A percentile compares a stretch with the other conserved stretches of the same genome.
These are phyloP conservation scores for Dynastes maya DNA, from an alignment of 2,888 invertebrate genomes.

Conservation along the genomic window DNA sequence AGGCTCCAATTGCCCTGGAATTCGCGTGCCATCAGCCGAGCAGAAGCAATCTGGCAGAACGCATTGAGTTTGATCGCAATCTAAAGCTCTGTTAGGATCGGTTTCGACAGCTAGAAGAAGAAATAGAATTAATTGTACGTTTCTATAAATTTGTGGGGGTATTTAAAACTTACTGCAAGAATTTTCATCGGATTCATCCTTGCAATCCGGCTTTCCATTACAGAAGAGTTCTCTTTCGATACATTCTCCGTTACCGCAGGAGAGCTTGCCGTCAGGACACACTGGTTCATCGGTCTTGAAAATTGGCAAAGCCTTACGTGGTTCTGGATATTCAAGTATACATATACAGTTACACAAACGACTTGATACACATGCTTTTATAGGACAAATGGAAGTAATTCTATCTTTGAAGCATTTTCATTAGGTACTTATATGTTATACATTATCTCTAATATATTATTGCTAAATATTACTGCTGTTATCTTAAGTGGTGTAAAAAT, in stretches of 20 bases:
- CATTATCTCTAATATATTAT: slow-evolving; percentile 14
- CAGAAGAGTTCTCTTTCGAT: slow-evolving; percentile 94
- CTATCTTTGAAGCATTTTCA: slow-evolving; percentile 9
- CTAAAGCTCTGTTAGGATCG: slow-evolving; percentile 93
- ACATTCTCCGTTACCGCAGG: slow-evolving; percentile 94
- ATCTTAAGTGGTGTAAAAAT: slow-evolving; percentile 18
- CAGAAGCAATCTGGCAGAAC: slow-evolving; percentile 94
- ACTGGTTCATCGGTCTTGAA: slow-evolving; percentile 95
- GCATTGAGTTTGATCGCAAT: slow-evolving; percentile 92
- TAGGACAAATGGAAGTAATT: not conserved
- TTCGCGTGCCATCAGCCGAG: slow-evolving; percentile 92
- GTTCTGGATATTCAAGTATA: slow-evolving; percentile 77
- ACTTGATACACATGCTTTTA: not conserved
- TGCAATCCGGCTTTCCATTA: slow-evolving; percentile 93
- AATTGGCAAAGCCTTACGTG: slow-evolving; percentile 89
- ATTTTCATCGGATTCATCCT: slow-evolving; percentile 95
- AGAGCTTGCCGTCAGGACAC: slow-evolving; percentile 91
- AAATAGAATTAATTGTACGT: not conserved
- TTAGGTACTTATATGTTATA: not conserved
- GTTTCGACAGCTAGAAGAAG: slow-evolving; percentile 84
- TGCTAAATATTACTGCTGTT: slow-evolving; percentile 16
- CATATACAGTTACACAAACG: slow-evolving; percentile 8
- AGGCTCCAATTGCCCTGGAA: slow-evolving; percentile 88
- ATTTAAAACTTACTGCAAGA: slow-evolving; percentile 87
- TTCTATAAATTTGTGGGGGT: not conserved